A percentile compares a stretch with the other conserved stretches of the same genome.
Conservation (phyloP, 2,797 vertebrate genomes). For the Sebastes cheni region DNA sequence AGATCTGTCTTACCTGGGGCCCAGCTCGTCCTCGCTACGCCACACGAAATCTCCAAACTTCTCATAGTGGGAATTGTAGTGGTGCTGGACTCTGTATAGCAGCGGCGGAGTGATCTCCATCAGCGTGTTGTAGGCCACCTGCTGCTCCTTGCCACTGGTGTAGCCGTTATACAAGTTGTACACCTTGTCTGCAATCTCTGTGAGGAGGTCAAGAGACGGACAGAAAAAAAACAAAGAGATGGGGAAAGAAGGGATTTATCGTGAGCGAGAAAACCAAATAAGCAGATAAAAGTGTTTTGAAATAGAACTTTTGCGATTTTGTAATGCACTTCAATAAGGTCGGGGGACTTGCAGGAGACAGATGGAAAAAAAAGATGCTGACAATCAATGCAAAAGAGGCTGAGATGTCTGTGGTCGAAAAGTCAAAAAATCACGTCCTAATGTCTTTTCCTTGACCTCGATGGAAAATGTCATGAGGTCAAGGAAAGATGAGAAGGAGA, state of each 20-base stretch:
- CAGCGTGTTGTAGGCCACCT: conserved; percentile 95
- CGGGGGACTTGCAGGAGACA: background rate
- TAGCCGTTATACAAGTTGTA: conserved; percentile 99
- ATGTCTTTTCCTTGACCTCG: too few relatives aligned
- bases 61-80: conserved; percentile 98
- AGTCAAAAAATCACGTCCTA: too few relatives aligned
- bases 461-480: too few relatives aligned
- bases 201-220: background rate
- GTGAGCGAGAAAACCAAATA: background rate
- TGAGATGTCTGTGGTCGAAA: too few relatives aligned
- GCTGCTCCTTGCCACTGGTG: conserved; percentile 98
- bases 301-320: background rate
- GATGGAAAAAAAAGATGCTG: background rate
- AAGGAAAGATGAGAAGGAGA: too few relatives aligned
- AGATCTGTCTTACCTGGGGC: conserved; percentile 87
- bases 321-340: background rate
- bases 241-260: background rate
- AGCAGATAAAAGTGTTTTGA: background rate
- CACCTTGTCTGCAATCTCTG: conserved; percentile 97
- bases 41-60: conserved; percentile 99
- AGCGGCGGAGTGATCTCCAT: conserved; percentile 95
- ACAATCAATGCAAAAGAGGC: background rate
- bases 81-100: conserved; percentile 95
- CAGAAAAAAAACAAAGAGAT: background rate
- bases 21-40: conserved; percentile 97